Conservation (phyloP, 2,888 invertebrate genomes). For the Cerastis leucographa region DNA sequence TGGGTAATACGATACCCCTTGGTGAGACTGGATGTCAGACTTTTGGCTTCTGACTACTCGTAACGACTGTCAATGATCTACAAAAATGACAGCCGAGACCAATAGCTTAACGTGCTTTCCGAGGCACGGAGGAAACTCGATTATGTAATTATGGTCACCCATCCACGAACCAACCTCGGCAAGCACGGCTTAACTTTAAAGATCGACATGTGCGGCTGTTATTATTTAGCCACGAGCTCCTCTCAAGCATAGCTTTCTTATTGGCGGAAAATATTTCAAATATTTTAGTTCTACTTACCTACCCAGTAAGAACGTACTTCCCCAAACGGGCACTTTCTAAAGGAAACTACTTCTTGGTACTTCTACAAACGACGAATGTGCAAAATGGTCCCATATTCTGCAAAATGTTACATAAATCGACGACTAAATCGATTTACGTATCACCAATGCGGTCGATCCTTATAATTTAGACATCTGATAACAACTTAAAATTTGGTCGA, state of each 20-base stretch:
- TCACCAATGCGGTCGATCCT: background rate
- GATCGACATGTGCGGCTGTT: too few species aligned
- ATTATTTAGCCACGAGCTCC: too few species aligned
- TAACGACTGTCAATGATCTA: too few species aligned
- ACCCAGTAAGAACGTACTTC: background rate
- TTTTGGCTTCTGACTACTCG: too few species aligned
- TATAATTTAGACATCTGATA: constrained; percentile 29
- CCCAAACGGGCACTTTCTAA: background rate
- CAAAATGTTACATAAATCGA: background rate
- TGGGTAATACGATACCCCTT: too few species aligned
- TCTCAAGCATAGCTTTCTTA: background rate
- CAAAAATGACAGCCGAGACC: too few species aligned
- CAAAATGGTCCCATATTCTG: background rate
- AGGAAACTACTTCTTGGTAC: background rate
- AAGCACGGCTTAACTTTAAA: too few species aligned
- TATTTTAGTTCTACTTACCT: background rate
- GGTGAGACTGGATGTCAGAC: too few species aligned
- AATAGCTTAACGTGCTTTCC: too few species aligned
- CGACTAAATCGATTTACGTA: constrained; percentile 7
- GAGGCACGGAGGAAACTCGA: too few species aligned
- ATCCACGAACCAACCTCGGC: too few species aligned
- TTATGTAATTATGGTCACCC: too few species aligned
- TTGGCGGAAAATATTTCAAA: background rate
- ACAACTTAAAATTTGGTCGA: background rate
- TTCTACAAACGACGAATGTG: background rate